Percentiles rank a stretch among this genome's conserved stretches.
Evolutionary conservation across 2,113 vertebrate genomes (phyloP).

Genomic region (Rhinopomastus cyanomelas): DNA sequence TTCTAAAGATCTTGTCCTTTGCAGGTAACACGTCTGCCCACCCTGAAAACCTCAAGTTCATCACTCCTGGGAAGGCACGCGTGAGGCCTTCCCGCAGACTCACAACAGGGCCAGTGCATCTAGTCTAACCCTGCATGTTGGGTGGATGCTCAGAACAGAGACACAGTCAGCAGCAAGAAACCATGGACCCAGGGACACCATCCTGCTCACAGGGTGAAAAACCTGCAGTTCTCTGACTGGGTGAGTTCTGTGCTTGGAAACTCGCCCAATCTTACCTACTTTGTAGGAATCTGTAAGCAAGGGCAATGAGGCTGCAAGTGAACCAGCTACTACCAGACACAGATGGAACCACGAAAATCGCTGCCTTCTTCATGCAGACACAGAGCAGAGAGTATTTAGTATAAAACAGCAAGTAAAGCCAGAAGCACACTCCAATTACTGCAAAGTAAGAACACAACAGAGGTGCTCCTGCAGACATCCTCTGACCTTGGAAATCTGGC

Average conservation of each 20-base stretch:
- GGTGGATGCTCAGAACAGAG: not conserved
- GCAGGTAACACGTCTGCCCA: not conserved
- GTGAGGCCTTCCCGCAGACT: fast-evolving
- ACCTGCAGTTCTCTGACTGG: not conserved
- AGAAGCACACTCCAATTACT: not conserved
- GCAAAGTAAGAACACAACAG: not conserved
- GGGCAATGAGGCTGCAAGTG: not conserved
- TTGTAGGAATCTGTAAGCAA: fast-evolving
- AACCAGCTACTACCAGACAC: fast-evolving
- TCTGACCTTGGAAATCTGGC: not conserved
- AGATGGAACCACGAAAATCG: not conserved
- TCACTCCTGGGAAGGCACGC: not conserved
- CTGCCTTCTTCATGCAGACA: fast-evolving
- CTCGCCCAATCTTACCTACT: not conserved
- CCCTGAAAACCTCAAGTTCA: not conserved
- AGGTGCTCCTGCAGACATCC: not conserved
- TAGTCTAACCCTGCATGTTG: no score
- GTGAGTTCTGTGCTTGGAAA: not conserved
- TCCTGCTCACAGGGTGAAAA: not conserved
- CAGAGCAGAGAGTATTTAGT: not conserved
- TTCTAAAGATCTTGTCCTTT: not conserved
- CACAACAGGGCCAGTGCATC: fast-evolving
- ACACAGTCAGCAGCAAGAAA: not conserved
- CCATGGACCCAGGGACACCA: fast-evolving
- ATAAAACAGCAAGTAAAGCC: not conserved